Evolutionary conservation across 2,797 vertebrate species (phyloP), one percentile per base, ranked within the genome.

Genomic region (Neomorphus geoffroyi): DNA sequence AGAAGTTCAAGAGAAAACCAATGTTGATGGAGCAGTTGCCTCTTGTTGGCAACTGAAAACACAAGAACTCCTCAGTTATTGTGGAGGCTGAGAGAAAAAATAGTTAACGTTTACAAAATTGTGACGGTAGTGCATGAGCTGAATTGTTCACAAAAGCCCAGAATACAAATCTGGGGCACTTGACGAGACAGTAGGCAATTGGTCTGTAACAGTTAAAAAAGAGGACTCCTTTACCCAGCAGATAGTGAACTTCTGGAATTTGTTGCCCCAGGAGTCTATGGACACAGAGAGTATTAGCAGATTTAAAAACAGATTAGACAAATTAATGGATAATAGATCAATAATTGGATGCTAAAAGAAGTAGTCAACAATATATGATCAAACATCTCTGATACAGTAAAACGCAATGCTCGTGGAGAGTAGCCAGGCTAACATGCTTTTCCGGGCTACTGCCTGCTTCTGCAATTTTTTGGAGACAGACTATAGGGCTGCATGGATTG

Each of bases 301-400:
- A 45, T 62, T 73, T 28, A 90, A 60, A 96, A 88, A 66, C 30
- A 15, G 11, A 48, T 62, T 90, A 86, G 61, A 39, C 13, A 83
- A 82, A 88, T 83, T 86, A 3, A 66, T 45, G 48, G 51, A 43
- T 84, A 88, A 46, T 46, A 61, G 33, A 66, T 82, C 71, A 70
- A 70, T 87, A 75, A 80, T 28, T 17, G 17, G 32, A 37, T 90
- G 35, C 43, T 80, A 35, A 92, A 74, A 54, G 16, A 65, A 72
- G 46, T 24, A 62, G 58, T 48, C 17, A 66, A 48, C 0, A 0
- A 54, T 48, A 32, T 32, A 51, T 1, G 1, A 37, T 67, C 57
- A 65, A 39, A 46, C 14, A 43, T 72, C 32, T 90, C 33, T 92
- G 70, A 41, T 10, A n/a, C 21, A 72, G 35, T 58, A 81, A 72